These are phyloP conservation scores for Phallusia fumigata DNA, from an alignment of 23 tunicate genomes.

Conservation along the genomic window DNA sequence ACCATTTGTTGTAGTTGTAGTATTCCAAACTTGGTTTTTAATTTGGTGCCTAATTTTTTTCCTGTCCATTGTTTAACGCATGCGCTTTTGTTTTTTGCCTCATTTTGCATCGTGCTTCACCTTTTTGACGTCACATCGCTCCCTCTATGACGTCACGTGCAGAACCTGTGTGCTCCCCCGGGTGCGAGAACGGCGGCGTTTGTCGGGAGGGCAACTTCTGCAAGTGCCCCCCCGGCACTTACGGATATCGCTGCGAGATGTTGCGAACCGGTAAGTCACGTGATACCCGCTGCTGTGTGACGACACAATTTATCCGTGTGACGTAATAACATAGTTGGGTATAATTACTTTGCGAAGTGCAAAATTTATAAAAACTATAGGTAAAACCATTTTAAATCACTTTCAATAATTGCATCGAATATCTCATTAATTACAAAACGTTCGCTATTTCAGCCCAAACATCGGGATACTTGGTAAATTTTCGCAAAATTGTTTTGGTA, in stretches of 20 bases:
- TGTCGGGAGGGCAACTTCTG: slow-evolving; percentile 24
- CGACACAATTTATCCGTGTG: too few relatives aligned
- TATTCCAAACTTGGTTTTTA: neutral
- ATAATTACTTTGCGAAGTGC: too few relatives aligned
- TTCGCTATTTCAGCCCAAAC: too few relatives aligned
- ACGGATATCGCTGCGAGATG: slow-evolving; percentile 30
- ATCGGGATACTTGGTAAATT: too few relatives aligned
- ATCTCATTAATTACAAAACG: too few relatives aligned
- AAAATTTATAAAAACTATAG: too few relatives aligned
- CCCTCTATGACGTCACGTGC: neutral
- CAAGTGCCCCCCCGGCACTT: slow-evolving; percentile 26
- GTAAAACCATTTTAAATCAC: too few relatives aligned
- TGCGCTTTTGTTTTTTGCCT: neutral
- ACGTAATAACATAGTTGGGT: too few relatives aligned
- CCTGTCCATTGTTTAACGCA: neutral
- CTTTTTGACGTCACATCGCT: slow-evolving; percentile 17
- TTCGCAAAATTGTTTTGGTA: too few relatives aligned
- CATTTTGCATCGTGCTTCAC: slow-evolving; percentile 6
- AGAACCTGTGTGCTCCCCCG: slow-evolving; percentile 26
- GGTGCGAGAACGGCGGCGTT: slow-evolving; percentile 43
- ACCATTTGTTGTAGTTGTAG: too few relatives aligned
- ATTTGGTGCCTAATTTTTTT: neutral
- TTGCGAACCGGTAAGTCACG: neutral
- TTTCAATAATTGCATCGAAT: too few relatives aligned
- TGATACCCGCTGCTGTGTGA: neutral